Evolutionary conservation across 2,888 invertebrate genomes (phyloP), one percentile per base, ranked within the genome.

Genomic region (Heterodera filipjevi): DNA sequence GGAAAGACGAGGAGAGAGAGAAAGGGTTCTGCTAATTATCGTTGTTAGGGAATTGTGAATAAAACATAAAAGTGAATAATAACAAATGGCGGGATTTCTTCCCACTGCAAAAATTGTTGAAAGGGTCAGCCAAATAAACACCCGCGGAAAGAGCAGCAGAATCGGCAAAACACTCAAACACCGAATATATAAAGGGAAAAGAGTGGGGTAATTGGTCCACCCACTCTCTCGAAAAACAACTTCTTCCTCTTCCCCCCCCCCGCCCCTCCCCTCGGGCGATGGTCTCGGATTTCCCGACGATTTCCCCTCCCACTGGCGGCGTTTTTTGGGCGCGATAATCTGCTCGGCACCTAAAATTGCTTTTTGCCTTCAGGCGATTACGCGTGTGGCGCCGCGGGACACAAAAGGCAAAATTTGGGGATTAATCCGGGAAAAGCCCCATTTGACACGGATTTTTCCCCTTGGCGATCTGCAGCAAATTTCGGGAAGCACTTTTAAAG

Each of bases 391-490:
- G 59, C 59, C n/a, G 59, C 59, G 59, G 27, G 27, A 27, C 59
- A 59, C 8, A 49, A 49, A 59, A n/a, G 27, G 27, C n/a, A 59
- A 59, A 59, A 27, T 59, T 59, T n/a, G n/a, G 59, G 59, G 59
- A 59, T 59, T 59, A 59, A 59, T 59, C 59, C n/a, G 12, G 59
- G 27, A 59, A 68, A 68, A 68, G 68, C 68, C 68, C 68, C 68
- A 68, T 68, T 68, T 68, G 68, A 68, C 68, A 68, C 68, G 68
- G 33, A 68, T 68, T 49, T 59, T 59, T 59, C 59, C 59, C 27
- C 59, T 27, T 10, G 59, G 10, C 10, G 27, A 27, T 59, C 3
- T 59, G 59, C 59, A 59, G 59, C 27, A 59, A 59, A 27, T 59
- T 59, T 59, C 59, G 59, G 59, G 27, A 59, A 59, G 59, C 59